A percentile compares a stretch with the other conserved stretches of the same genome.
Conservation (phyloP, 2,113 vertebrate genomes). For the Macaca nemestrina region DNA sequence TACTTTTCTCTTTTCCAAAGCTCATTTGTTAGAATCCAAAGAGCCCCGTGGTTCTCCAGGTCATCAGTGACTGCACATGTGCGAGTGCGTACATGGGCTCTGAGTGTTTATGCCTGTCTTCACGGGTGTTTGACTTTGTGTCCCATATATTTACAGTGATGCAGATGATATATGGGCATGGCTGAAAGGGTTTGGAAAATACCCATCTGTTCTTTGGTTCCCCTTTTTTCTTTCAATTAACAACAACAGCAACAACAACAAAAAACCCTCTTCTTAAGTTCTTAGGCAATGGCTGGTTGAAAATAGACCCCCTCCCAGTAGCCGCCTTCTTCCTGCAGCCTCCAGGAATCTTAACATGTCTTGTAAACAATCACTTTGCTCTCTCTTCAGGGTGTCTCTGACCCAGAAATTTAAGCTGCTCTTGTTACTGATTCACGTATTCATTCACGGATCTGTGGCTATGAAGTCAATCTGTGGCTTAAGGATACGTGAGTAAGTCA, state of each 20-base stretch:
- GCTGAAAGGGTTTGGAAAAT: background rate
- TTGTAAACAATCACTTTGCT: slow-evolving; percentile 11
- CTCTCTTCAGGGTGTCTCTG: slow-evolving; percentile 19
- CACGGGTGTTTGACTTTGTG: background rate
- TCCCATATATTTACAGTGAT: background rate
- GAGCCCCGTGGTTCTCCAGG: background rate
- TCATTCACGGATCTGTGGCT: background rate
- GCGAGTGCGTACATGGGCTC: background rate
- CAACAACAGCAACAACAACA: background rate
- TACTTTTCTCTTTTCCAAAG: background rate
- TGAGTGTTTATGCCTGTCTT: background rate
- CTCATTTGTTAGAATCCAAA: background rate
- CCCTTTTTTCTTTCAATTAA: slow-evolving; percentile 13
- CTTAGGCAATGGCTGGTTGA: slow-evolving; percentile 10
- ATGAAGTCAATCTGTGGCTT: background rate
- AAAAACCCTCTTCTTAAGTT: background rate
- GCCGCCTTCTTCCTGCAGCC: background rate
- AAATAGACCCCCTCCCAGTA: slow-evolving; percentile 20
- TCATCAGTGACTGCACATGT: background rate
- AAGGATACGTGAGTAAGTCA: background rate
- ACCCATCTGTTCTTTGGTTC: slow-evolving; percentile 28
- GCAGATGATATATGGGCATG: background rate
- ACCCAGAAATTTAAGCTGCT: background rate
- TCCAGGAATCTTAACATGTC: background rate
- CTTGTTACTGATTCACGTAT: background rate